These are phyloP conservation scores for Montipora capitata DNA, from an alignment of 92 coral and sea anemone genomes.

Conservation along the genomic window DNA sequence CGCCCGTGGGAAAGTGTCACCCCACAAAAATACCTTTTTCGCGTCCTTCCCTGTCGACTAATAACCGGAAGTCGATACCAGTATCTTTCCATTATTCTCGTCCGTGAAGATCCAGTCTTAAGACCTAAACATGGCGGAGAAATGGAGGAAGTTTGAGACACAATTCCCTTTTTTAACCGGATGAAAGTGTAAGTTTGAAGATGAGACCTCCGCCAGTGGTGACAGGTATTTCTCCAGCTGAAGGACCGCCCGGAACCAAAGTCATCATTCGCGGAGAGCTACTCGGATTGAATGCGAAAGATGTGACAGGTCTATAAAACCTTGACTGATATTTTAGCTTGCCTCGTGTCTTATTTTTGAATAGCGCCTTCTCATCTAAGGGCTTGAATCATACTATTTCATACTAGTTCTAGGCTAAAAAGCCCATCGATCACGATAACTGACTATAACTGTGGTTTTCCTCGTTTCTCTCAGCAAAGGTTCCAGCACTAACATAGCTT, in stretches of 20 bases:
- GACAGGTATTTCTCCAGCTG: slow-evolving; percentile 98
- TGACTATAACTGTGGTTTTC: too few relatives aligned
- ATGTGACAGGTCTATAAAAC: slow-evolving; percentile 82
- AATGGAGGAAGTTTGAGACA: background rate
- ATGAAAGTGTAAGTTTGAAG: background rate
- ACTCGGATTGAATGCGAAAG: slow-evolving; percentile 90
- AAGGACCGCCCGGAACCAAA: slow-evolving; percentile 98
- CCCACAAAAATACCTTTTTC: background rate
- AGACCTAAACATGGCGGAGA: slow-evolving; percentile 25
- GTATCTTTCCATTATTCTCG: background rate
- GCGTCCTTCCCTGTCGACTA: too few relatives aligned
- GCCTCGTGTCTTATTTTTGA: too few relatives aligned
- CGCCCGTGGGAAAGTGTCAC: too few relatives aligned
- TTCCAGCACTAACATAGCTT: too few relatives aligned
- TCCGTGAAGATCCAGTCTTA: background rate
- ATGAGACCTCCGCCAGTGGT: slow-evolving; percentile 97
- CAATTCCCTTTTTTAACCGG: background rate
- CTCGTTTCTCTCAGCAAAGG: too few relatives aligned
- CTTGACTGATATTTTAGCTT: too few relatives aligned
- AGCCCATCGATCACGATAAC: too few relatives aligned
- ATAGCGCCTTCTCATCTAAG: too few relatives aligned
- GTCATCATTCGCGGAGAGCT: slow-evolving; percentile 97
- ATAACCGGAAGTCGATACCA: slow-evolving; percentile 3
- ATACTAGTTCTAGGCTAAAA: too few relatives aligned
- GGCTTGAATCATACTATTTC: too few relatives aligned